Percentiles rank a stretch among this genome's conserved stretches.
phyloP scores from a whole-genome alignment of 2,888 invertebrate species.

The Priocnemis perturbator region DNA sequence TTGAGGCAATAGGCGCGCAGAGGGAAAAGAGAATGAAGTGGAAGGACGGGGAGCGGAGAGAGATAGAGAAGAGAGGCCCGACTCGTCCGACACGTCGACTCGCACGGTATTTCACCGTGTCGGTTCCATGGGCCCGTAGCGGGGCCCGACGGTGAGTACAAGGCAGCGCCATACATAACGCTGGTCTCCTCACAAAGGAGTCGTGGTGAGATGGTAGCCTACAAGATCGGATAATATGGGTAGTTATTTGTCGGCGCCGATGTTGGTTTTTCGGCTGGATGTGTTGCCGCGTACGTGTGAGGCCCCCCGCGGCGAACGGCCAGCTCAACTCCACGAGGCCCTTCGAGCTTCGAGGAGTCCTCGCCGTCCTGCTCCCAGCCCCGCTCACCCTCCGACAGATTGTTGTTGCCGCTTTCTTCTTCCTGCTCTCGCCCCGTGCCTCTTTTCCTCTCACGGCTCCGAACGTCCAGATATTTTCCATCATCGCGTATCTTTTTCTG shows the following conservation, averaged over 20 bases:
- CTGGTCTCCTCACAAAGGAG: conserved; percentile 66
- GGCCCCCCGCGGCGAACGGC: conserved; percentile 71
- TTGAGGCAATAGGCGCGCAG: not conserved
- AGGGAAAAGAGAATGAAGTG: not conserved
- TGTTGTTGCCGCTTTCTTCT: conserved; percentile 14
- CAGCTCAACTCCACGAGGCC: conserved; percentile 60
- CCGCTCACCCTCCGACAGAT: conserved; percentile 11
- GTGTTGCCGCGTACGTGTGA: conserved; percentile 63
- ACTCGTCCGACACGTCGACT: conserved; percentile 37
- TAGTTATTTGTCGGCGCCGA: conserved; percentile 75
- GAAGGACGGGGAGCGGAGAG: not conserved
- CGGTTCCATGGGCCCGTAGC: conserved; percentile 39
- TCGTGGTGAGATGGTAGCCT: conserved; percentile 73
- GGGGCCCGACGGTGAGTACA: conserved; percentile 26
- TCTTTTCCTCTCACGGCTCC: conserved; percentile 29
- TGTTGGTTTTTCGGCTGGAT: conserved; percentile 71
- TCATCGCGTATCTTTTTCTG: conserved; percentile 24
- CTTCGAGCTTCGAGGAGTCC: not conserved
- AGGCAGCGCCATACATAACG: conserved; percentile 60
- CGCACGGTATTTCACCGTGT: conserved; percentile 52
- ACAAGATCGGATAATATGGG: conserved; percentile 73
- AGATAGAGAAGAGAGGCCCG: conserved; percentile 11
- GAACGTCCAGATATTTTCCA: conserved; percentile 33
- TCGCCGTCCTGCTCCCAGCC: conserved; percentile 21
- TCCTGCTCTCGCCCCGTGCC: conserved; percentile 10